A percentile compares a stretch with the other conserved stretches of the same genome.
Conservation (phyloP, 2,113 vertebrate genomes). For the Falcunculus frontatus region DNA sequence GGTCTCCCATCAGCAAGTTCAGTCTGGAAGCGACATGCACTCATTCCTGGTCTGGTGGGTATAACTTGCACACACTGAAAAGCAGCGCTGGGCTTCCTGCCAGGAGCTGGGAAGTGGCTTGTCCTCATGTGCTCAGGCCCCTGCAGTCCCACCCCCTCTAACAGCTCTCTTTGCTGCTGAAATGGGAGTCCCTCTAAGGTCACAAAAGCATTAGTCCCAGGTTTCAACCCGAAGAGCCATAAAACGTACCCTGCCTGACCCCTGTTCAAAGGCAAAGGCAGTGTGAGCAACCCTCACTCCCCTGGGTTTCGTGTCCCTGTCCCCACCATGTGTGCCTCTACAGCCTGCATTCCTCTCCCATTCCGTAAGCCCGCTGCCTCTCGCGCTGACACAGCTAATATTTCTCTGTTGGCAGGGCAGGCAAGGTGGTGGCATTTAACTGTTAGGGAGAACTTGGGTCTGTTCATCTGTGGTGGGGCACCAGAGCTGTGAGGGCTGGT, state of each 20-base stretch:
- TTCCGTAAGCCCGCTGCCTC: neutral
- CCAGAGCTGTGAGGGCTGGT: neutral
- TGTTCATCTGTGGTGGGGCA: neutral
- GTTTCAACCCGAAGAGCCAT: neutral
- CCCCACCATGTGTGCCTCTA: neutral
- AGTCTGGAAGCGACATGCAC: accelerated
- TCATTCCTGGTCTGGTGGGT: accelerated
- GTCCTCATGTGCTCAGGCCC: neutral
- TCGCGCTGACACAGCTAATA: neutral
- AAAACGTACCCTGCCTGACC: neutral
- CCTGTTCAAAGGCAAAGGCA: neutral
- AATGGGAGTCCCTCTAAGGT: neutral
- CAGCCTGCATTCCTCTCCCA: slow-evolving; percentile 36
- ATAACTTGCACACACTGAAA: neutral
- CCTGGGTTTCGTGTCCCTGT: neutral
- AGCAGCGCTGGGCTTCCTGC: neutral
- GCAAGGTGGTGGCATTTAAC: neutral
- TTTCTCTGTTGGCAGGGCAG: slow-evolving; percentile 18
- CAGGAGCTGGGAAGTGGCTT: neutral
- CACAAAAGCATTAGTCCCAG: neutral
- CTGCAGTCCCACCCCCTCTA: neutral
- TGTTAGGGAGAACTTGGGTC: neutral
- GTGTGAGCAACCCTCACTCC: accelerated
- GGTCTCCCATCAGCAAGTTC: neutral
- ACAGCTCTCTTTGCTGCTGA: neutral